These are phyloP conservation scores for Chaenogobius annularis DNA, from an alignment of 2,113 vertebrate species.

Conservation along the genomic window DNA sequence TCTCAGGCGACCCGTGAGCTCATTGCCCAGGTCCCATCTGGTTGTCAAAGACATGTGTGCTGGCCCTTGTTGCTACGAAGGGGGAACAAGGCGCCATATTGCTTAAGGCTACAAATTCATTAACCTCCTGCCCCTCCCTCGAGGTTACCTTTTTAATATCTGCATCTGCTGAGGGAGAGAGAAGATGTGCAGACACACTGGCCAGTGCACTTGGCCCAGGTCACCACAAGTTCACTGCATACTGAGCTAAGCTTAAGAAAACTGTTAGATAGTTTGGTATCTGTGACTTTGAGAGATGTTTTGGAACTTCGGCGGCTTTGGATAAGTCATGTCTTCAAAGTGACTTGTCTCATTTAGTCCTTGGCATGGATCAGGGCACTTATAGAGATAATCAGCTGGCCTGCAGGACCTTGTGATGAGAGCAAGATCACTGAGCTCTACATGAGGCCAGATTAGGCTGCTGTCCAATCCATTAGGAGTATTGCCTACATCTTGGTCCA, in stretches of 20 bases:
- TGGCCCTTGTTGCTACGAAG: constrained; percentile 43
- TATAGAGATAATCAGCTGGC: constrained; percentile 43
- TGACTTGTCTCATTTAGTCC: constrained; percentile 49
- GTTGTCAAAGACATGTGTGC: constrained; percentile 44
- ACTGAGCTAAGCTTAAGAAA: constrained; percentile 26
- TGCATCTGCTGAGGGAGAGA: constrained; percentile 61
- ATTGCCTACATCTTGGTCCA: constrained; percentile 37
- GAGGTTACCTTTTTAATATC: constrained; percentile 60
- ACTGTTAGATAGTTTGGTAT: constrained; percentile 24
- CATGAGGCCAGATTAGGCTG: constrained; percentile 42
- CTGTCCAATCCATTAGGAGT: constrained; percentile 43
- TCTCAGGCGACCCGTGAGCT: constrained; percentile 17
- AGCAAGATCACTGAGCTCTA: constrained; percentile 35
- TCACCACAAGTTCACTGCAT: constrained; percentile 49
- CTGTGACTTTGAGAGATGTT: constrained; percentile 8
- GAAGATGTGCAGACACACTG: constrained; percentile 36
- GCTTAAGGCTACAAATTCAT: constrained; percentile 67
- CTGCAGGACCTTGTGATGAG: constrained; percentile 41
- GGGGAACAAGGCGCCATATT: constrained; percentile 65
- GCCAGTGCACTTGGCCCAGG: constrained; percentile 23
- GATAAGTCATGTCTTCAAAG: constrained; percentile 43
- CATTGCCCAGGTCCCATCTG: constrained; percentile 59
- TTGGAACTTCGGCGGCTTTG: constrained; percentile 20
- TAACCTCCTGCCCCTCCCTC: constrained; percentile 57
- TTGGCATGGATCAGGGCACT: constrained; percentile 42